Evolutionary conservation across 1,140 invertebrate species (phyloP).

Genomic region (Drosophila pandora): DNA sequence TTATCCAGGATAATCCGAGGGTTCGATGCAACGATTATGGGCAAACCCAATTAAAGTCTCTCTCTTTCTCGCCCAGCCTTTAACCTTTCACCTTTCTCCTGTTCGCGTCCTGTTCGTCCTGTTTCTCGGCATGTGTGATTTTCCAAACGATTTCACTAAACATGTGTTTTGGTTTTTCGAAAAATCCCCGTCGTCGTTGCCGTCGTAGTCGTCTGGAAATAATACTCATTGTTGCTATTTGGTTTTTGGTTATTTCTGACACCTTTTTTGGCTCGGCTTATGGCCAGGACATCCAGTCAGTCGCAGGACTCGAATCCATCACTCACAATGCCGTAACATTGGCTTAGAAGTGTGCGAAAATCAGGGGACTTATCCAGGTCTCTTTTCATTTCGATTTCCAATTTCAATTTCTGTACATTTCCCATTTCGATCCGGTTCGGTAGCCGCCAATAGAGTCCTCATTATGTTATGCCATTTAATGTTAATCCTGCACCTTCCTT

Average conservation of each 20-base stretch:
- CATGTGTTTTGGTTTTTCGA: conserved; percentile 80
- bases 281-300: conserved; percentile 24
- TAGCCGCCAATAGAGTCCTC: conserved; percentile 66
- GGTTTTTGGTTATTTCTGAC: conserved; percentile 19
- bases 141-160: conserved; percentile 79
- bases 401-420: background rate
- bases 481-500: conserved; percentile 41
- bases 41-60: conserved; percentile 80
- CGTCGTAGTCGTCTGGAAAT: conserved; percentile 75
- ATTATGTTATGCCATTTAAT: conserved; percentile 79
- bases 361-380: conserved; percentile 57
- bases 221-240: conserved; percentile 72
- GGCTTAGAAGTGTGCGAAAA: conserved; percentile 77
- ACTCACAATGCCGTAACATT: conserved; percentile 81
- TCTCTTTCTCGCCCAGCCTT: background rate
- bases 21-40: conserved; percentile 81
- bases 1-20: conserved; percentile 82
- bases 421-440: conserved; percentile 44
- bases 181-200: conserved; percentile 56
- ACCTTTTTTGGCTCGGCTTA: conserved; percentile 69
- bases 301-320: conserved; percentile 6
- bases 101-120: too few species aligned
- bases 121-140: conserved; percentile 57
- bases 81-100: conserved; percentile 1
- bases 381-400: background rate